Evolutionary conservation across 2,888 invertebrate genomes (phyloP).

Genomic region (Lucinisca nassula): DNA sequence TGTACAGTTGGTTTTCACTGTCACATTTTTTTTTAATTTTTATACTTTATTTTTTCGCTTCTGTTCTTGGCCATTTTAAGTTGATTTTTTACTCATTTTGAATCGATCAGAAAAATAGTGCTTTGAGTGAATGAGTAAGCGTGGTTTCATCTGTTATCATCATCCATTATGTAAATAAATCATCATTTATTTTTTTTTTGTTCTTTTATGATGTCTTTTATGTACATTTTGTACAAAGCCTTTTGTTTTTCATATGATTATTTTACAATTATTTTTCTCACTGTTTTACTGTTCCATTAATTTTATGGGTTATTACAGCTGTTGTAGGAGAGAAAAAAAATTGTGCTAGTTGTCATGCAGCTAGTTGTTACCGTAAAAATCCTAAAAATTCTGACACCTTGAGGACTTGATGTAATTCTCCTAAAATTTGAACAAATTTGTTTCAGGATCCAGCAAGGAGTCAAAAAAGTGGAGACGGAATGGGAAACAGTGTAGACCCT

Average conservation of each 20-base stretch:
- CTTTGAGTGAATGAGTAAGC: conserved; percentile 9
- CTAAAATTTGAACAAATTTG: too few species aligned
- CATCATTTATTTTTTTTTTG: background rate
- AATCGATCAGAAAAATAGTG: conserved; percentile 16
- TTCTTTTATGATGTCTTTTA: background rate
- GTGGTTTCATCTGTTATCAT: background rate
- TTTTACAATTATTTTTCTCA: conserved; percentile 11
- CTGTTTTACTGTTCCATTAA: conserved; percentile 3
- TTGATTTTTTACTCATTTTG: conserved; percentile 11
- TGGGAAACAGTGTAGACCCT: too few species aligned
- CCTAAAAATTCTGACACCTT: too few species aligned
- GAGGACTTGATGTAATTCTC: too few species aligned
- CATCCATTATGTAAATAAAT: background rate
- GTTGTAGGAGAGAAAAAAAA: background rate
- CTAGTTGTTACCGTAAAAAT: too few species aligned
- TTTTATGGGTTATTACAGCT: conserved; percentile 4
- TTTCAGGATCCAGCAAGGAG: too few species aligned
- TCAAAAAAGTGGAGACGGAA: too few species aligned
- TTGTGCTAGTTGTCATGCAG: conserved; percentile 10
- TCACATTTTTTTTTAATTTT: background rate
- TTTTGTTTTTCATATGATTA: conserved; percentile 3
- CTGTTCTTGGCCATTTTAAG: background rate
- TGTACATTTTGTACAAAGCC: conserved; percentile 14
- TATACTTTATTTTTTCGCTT: background rate
- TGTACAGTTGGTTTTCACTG: conserved; percentile 7